Evolutionary conservation across 2,113 vertebrate species (phyloP).

Genomic region (Chelonoidis abingdonii): DNA sequence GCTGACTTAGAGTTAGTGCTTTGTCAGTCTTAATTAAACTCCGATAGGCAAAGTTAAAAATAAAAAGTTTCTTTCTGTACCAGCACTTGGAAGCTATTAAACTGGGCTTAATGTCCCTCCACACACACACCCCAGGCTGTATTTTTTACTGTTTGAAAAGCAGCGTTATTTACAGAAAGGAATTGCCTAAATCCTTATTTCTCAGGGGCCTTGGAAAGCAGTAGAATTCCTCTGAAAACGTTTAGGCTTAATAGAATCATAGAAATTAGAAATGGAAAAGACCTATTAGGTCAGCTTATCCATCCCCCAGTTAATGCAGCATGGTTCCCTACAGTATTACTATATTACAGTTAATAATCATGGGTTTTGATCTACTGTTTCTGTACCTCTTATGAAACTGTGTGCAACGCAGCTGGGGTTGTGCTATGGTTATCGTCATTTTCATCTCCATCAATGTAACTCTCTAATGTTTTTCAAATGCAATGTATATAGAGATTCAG

Average conservation of each 20-base stretch:
- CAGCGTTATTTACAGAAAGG: constrained; percentile 70
- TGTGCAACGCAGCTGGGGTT: constrained; percentile 10
- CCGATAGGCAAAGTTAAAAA: constrained; percentile 20
- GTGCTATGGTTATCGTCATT: constrained; percentile 2
- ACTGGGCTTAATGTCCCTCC: constrained; percentile 41
- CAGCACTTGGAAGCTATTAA: constrained; percentile 61
- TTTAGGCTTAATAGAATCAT: constrained; percentile 53
- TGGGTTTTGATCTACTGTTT: constrained; percentile 11
- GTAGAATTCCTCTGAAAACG: constrained; percentile 55
- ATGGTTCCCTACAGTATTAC: constrained; percentile 44
- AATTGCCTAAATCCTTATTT: constrained; percentile 59
- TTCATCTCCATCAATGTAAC: constrained; percentile 13
- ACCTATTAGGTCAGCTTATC: constrained; percentile 55
- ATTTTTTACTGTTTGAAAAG: constrained; percentile 55
- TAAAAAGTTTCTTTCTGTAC: constrained; percentile 45
- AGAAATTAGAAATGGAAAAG: constrained; percentile 71
- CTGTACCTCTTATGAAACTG: constrained; percentile 23
- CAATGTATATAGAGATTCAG: not conserved
- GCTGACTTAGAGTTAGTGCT: constrained; percentile 72
- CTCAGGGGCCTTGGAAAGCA: constrained; percentile 51
- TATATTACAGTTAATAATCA: constrained; percentile 46
- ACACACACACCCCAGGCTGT: not conserved
- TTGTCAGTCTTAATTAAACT: constrained; percentile 79
- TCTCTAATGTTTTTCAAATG: constrained; percentile 9
- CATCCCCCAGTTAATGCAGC: constrained; percentile 28